Conservation (phyloP, 2,888 invertebrate genomes). For the Punctoribates punctum region DNA sequence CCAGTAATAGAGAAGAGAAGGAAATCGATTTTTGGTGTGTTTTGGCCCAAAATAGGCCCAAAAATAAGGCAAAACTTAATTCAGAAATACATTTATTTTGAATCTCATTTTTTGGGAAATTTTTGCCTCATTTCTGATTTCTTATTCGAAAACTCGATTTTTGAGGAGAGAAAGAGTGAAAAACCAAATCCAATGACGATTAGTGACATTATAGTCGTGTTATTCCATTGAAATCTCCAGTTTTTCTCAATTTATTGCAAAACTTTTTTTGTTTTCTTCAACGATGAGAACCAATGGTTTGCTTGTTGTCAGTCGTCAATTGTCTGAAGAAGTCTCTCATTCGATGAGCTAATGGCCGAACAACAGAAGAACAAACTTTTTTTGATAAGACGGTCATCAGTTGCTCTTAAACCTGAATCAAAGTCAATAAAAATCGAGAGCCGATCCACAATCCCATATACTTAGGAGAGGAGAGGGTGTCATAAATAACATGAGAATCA, state of each 20-base stretch:
- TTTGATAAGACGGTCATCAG: slow-evolving; percentile 31
- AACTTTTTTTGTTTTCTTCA: neutral
- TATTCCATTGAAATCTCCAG: too few relatives aligned
- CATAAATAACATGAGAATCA: slow-evolving; percentile 28
- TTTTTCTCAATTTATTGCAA: too few relatives aligned
- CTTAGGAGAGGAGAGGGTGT: neutral
- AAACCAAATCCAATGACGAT: neutral
- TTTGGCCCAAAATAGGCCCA: slow-evolving; percentile 1
- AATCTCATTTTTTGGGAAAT: slow-evolving; percentile 11
- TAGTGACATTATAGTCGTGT: neutral
- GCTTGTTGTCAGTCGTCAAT: neutral
- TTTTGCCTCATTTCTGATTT: neutral
- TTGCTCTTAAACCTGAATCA: slow-evolving; percentile 28
- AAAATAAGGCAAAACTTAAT: neutral
- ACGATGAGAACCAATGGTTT: neutral
- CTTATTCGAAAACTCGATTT: neutral
- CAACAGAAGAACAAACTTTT: neutral
- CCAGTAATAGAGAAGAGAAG: slow-evolving; percentile 21
- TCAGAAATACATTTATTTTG: slow-evolving; percentile 31
- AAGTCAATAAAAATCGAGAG: slow-evolving; percentile 24
- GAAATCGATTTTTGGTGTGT: slow-evolving; percentile 24
- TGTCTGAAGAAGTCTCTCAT: neutral
- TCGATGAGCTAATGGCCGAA: neutral
- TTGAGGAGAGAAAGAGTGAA: neutral
- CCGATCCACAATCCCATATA: slow-evolving; percentile 22